These are phyloP conservation scores for western clawed frog (Xenopus tropicalis) DNA, from an alignment of 2,113 vertebrate species.

Conservation along the genomic window DNA sequence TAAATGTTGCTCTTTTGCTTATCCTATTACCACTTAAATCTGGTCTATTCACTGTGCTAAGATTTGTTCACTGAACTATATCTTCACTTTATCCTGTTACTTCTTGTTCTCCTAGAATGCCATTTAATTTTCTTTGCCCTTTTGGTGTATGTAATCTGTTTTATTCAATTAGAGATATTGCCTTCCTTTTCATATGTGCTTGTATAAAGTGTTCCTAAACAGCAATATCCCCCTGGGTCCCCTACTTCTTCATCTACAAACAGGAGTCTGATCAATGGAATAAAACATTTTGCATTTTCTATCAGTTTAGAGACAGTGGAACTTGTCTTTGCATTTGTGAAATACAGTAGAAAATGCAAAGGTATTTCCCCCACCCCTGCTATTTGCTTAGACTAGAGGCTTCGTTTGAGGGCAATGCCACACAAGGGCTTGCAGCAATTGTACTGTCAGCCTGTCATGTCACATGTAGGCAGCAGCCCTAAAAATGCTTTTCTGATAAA, in stretches of 20 bases:
- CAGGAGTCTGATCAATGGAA: not conserved
- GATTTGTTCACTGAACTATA: not conserved
- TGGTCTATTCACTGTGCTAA: not conserved
- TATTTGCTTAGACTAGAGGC: too few relatives aligned
- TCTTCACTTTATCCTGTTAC: not conserved
- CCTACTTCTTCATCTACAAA: not conserved
- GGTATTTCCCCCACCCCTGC: too few relatives aligned
- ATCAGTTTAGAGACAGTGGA: too few relatives aligned
- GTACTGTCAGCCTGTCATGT: too few relatives aligned
- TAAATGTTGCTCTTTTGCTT: constrained; percentile 6
- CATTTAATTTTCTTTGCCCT: constrained; percentile 1
- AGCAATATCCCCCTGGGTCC: not conserved
- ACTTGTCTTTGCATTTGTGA: too few relatives aligned
- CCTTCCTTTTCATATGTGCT: not conserved
- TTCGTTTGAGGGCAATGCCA: too few relatives aligned
- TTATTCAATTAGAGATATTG: constrained; percentile 7
- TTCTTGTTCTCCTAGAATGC: not conserved
- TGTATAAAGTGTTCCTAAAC: constrained; percentile 3
- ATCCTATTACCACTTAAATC: not conserved
- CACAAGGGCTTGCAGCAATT: too few relatives aligned
- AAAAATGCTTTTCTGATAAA: too few relatives aligned
- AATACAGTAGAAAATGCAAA: too few relatives aligned
- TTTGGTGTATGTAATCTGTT: not conserved
- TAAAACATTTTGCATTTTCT: too few relatives aligned
- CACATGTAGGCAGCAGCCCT: too few relatives aligned